A percentile compares a stretch with the other conserved stretches of the same genome.
phyloP scores from a whole-genome alignment of 1,140 invertebrate species.

The Eufriesea mexicana region DNA sequence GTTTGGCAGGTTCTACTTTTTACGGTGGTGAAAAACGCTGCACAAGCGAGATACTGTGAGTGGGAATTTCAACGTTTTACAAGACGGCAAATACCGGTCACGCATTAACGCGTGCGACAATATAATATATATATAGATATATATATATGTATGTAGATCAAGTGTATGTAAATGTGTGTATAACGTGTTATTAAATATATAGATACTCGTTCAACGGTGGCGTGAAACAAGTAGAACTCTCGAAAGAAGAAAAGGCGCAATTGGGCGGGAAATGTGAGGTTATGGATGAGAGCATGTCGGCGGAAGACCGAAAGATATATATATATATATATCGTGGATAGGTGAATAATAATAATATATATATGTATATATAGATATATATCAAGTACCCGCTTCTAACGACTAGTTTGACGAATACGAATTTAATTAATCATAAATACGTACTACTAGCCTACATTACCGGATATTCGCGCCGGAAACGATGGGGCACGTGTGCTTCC shows the following conservation, averaged over 20 bases:
- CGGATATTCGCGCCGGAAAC: slow-evolving; percentile 18
- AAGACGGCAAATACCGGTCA: slow-evolving; percentile 75
- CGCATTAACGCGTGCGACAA: slow-evolving; percentile 70
- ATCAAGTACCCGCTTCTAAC: slow-evolving; percentile 77
- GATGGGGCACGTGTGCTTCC: background rate
- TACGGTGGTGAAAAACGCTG: slow-evolving; percentile 82
- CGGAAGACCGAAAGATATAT: slow-evolving; percentile 72
- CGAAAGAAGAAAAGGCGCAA: slow-evolving; percentile 69
- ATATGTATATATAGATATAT: slow-evolving; percentile 69
- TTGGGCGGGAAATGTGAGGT: slow-evolving; percentile 64
- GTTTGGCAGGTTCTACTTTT: slow-evolving; percentile 80
- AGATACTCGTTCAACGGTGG: slow-evolving; percentile 69
- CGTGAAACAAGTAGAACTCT: slow-evolving; percentile 77
- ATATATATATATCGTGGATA: slow-evolving; percentile 69
- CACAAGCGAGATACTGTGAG: slow-evolving; percentile 83
- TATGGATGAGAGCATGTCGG: slow-evolving; percentile 74
- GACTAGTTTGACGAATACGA: slow-evolving; percentile 76
- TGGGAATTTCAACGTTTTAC: slow-evolving; percentile 80
- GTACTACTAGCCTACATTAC: slow-evolving; percentile 76
- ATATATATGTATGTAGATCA: slow-evolving; percentile 37
- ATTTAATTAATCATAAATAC: slow-evolving; percentile 74
- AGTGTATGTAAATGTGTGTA: slow-evolving; percentile 48
- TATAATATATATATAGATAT: slow-evolving; percentile 70
- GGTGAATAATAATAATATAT: slow-evolving; percentile 71
- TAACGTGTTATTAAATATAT: slow-evolving; percentile 31